Percentiles rank a stretch among this genome's conserved stretches.
phyloP scores from a whole-genome alignment of 2,113 vertebrate genomes.

The Pterocles gutturalis region DNA sequence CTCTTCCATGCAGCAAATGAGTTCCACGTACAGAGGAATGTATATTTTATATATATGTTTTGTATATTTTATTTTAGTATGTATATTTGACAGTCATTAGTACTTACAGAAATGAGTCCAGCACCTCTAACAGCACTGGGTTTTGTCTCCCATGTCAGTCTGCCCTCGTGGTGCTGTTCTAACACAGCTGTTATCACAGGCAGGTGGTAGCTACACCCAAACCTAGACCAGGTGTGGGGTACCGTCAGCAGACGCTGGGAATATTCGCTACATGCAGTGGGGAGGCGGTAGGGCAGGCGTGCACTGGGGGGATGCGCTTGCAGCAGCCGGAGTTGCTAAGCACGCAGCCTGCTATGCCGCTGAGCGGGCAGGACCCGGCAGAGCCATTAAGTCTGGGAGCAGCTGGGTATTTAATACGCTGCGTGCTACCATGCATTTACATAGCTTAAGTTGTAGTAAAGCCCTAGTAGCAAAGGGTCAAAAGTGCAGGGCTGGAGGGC shows the following conservation, averaged over 20 bases:
- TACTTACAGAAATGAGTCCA: neutral
- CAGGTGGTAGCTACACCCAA: neutral
- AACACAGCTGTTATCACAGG: neutral
- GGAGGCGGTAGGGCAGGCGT: neutral
- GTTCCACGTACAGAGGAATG: neutral
- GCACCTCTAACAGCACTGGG: neutral
- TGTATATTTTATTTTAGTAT: neutral
- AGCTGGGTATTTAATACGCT: constrained; percentile 40
- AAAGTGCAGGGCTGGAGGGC: constrained; percentile 31
- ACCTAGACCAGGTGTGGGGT: neutral
- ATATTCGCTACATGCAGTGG: accelerated
- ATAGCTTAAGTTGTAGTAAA: constrained; percentile 23
- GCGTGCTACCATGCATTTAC: constrained; percentile 26
- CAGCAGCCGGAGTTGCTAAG: constrained; percentile 28
- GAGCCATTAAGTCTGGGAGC: constrained; percentile 17
- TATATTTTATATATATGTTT: too few species aligned
- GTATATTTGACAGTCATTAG: neutral
- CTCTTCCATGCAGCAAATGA: neutral
- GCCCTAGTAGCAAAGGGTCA: constrained; percentile 32
- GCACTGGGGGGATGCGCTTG: neutral
- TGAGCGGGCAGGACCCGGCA: neutral
- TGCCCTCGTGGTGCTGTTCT: neutral
- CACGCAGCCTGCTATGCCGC: neutral
- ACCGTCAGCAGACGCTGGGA: neutral
- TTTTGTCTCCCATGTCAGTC: neutral